Base-by-base conservation (phyloP, 2,888 invertebrate genomes). In the Acronicta aceris region DNA sequence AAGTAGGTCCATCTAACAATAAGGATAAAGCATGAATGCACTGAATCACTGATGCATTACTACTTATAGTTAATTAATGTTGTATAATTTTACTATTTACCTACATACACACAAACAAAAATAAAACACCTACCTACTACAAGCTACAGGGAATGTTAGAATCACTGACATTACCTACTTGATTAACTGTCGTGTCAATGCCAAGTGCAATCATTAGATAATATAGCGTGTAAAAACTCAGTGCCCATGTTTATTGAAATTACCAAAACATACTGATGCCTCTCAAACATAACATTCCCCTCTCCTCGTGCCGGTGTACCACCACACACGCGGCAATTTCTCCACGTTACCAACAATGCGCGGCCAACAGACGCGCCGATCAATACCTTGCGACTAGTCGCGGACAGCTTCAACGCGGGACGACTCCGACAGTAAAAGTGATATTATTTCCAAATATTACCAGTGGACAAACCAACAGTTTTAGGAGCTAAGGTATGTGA, bases 401-500 rank as follows among this genome's bases (percentile, higher is more conserved):
- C 50, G 51, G 17, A 40, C 25, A 41, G 12, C n/a, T 41, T 12
- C 43, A 41, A 17, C 15, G 13, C 66, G 17, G 48, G 51, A 16
- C 38, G 38, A 46, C 49, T 15, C 41, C 17, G 50, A 25, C 73
- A 48, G 63, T 77, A 70, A 71, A 76, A 79, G 78, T 78, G 74
- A 48, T 63, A 63, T 59, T 59, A 57, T 59, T 42, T 40, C 50
- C 40, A 49, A 65, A 65, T 61, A 68, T 63, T 61, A 42, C 47
- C 52, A 66, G 61, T 72, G 59, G 43, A 59, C 49, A 50, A 16
- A 52, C 40, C 45, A 54, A 43, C 55, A 55, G 46, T 40, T 63
- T 52, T 54, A 59, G 59, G 64, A 71, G 50, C 46, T 43, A 52
- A 69, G 79, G 77, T 78, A 79, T 50, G 76, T 69, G 7, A 79